Percentiles rank a stretch among this genome's conserved stretches.
These are phyloP conservation scores for Eulacestoma nigropectus DNA, from an alignment of 2,113 vertebrate genomes.

Conservation along the genomic window DNA sequence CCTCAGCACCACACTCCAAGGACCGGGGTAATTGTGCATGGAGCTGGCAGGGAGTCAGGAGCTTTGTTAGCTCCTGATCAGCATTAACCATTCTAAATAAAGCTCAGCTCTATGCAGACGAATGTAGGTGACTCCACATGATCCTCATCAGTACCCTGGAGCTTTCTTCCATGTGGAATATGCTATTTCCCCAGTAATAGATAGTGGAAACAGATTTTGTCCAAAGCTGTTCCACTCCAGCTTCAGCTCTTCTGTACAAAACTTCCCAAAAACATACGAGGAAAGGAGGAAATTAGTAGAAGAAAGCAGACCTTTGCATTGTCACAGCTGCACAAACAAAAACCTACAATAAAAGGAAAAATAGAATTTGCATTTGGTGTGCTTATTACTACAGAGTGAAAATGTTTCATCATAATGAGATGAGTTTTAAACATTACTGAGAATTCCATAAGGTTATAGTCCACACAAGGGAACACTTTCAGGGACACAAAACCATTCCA, in stretches of 20 bases:
- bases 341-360: neutral
- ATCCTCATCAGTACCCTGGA: neutral
- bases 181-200: neutral
- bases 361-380: neutral
- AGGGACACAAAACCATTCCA: neutral
- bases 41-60: constrained; percentile 38
- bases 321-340: neutral
- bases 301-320: neutral
- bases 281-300: neutral
- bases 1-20: constrained; percentile 33
- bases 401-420: neutral
- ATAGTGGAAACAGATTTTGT: neutral
- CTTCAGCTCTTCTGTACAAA: neutral
- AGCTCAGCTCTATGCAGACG: constrained; percentile 5
- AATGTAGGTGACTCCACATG: constrained; percentile 29
- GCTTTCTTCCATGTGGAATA: neutral
- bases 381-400: neutral
- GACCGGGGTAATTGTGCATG: constrained; percentile 23
- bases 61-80: constrained; percentile 42
- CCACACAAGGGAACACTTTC: neutral
- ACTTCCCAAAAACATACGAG: neutral
- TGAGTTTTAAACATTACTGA: neutral
- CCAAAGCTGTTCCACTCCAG: neutral
- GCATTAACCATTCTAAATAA: constrained; percentile 58
- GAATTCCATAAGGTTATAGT: neutral